Evolutionary conservation across 1,140 invertebrate genomes (phyloP), one percentile per base, ranked within the genome.

Genomic region (Spodoptera frugiperda): DNA sequence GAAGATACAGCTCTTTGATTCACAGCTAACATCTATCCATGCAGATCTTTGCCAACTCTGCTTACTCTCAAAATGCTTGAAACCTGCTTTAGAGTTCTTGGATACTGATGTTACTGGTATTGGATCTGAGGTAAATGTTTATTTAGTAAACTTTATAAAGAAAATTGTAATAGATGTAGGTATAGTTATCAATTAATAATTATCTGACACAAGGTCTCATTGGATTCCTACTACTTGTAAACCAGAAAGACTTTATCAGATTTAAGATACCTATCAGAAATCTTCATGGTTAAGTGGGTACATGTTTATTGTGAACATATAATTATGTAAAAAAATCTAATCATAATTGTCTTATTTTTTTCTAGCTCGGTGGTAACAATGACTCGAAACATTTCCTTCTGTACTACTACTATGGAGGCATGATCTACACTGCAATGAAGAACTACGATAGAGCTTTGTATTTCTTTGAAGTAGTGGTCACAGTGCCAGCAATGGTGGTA

Each of bases 361-460:
- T 91, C 53, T 83, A 95, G 95, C 93, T 97, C 94, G 96, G 96
- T 75, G 96, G 96, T 65, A 96, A 96, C 79, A 98, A 98, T 95
- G 98, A 99, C 91, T 96, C 97, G 1, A 98, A 98, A 95, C 97
- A 98, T 92, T 99, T 99, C 90, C 94, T 99, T 49, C 94, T 98
- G 0, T 99, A 99, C 91, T 99, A 98, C 89, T 99, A 99, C 92
- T 99, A 99, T 94, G 98, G 98, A 59, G 99, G 98, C 63, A 98
- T 99, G 97, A 98, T 99, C 82, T 99, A 99, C 87, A 96, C 98
- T 68, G 97, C 97, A 17, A 91, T 99, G 59, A 99, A 99, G 89
- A 98, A 99, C 87, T 99, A 97, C 89, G 97, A 98, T 72, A 95
- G 98, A 87, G 98, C 98, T 21, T 94, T 99, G 49, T 99, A 98